Percentiles rank a stretch among this genome's conserved stretches.
These are phyloP conservation scores for Dryomyza anilis DNA, from an alignment of 2,888 invertebrate genomes.

Conservation along the genomic window DNA sequence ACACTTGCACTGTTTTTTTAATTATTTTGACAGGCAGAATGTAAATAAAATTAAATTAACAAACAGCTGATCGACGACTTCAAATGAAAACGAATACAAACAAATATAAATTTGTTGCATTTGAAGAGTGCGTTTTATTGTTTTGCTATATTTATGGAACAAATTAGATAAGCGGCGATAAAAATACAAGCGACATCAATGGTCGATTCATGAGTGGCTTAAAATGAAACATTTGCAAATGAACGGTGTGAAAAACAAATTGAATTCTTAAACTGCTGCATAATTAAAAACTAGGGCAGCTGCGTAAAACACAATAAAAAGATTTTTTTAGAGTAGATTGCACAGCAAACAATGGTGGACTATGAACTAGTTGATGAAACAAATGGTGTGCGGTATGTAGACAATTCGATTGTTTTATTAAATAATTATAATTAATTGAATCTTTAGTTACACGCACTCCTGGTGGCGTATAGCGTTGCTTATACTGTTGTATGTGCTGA, in stretches of 20 bases:
- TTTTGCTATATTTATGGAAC: not conserved
- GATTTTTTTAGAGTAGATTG: not conserved
- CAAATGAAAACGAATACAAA: slow-evolving; percentile 5
- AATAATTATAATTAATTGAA: not conserved
- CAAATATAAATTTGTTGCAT: not conserved
- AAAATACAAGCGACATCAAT: not conserved
- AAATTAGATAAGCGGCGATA: not conserved
- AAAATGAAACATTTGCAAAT: not conserved
- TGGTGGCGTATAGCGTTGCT: slow-evolving; percentile 41
- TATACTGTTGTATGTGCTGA: slow-evolving; percentile 39
- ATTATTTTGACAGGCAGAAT: no score
- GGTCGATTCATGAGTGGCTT: not conserved
- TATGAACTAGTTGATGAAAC: slow-evolving; percentile 41
- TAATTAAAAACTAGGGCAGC: not conserved
- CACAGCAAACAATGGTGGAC: slow-evolving; percentile 34
- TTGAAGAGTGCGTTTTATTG: not conserved
- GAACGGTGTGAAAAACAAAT: not conserved
- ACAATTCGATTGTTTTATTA: not conserved
- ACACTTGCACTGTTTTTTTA: no score
- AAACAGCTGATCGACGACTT: no score
- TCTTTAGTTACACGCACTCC: slow-evolving; percentile 39
- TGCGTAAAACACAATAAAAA: not conserved
- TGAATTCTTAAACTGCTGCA: not conserved
- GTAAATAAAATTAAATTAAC: no score
- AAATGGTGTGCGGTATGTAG: slow-evolving; percentile 38